Evolutionary conservation across 2,113 vertebrate species (phyloP), one percentile per base, ranked within the genome.

Genomic region (Sander lucioperca): DNA sequence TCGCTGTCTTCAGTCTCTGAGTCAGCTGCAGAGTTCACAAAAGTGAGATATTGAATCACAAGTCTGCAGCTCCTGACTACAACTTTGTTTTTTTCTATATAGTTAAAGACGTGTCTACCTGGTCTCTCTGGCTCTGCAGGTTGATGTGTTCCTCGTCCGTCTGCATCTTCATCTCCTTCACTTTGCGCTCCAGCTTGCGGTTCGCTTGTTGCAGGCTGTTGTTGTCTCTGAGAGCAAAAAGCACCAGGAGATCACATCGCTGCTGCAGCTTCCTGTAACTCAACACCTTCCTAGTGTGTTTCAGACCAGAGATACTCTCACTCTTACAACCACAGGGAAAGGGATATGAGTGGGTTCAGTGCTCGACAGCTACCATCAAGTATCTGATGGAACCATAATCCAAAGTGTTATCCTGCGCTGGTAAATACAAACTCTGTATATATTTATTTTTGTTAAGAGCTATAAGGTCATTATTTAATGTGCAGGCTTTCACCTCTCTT

Each of bases 161-260:
- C 84, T 98, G 97, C 95, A 99, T 93, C 94, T 96, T 96, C 91
- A 99, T 94, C 93, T 99, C 98, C 93, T 98, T 99, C 84, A 97
- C 96, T 89, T 96, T 99, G 88, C 98, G 96, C 90, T 99, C 98
- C 91, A 99, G 96, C 72, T 96, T 96, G 45, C 98, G 97, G 88
- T 98, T 99, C 65, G 80, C 95, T 86, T 99, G 94, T 58, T 98
- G 97, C 57, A 99, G 95, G 88, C 79, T 97, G 77, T 95, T 95
- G 89, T 97, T 96, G 78, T 99, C 97, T 92, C 98, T 99, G 91
- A 83, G 61, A 82, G 85, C 39, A 58, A 56, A 82, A 77, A 66
- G 53, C 47, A 81, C 45, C 43, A 79, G 74, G 27, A 47, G 61
- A 71, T 92, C 50, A 81, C 77, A 15, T 82, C 36, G 0, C 77